A percentile compares a stretch with the other conserved stretches of the same genome.
Evolutionary conservation across 2,888 invertebrate genomes (phyloP).

Genomic region (Didymodactylos carnosus): DNA sequence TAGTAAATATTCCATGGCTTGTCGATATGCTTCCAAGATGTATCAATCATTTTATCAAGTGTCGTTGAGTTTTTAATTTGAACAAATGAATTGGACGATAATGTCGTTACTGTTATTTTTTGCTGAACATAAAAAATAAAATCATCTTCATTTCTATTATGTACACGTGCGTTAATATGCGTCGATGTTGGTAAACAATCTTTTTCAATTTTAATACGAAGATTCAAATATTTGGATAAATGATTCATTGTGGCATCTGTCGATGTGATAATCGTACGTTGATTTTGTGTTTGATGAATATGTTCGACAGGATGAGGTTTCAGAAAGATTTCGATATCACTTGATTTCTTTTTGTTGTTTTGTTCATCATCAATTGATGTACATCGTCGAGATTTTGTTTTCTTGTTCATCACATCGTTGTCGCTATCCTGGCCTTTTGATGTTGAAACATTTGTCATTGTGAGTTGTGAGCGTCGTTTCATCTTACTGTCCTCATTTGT

Average conservation of each 20-base stretch:
- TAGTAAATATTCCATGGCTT: neutral
- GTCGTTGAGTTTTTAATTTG: slow-evolving; percentile 69
- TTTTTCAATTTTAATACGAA: slow-evolving; percentile 20
- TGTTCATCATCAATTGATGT: no score
- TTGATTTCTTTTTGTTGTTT: slow-evolving; percentile 3
- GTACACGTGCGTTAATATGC: no score
- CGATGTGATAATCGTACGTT: slow-evolving; percentile 10
- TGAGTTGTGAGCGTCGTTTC: no score
- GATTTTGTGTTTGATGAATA: neutral
- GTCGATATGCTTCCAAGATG: slow-evolving; percentile 53
- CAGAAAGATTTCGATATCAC: slow-evolving; percentile 6
- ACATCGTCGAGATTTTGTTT: neutral
- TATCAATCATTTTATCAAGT: slow-evolving; percentile 69
- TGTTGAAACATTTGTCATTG: neutral
- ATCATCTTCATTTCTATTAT: neutral
- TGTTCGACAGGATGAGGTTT: neutral
- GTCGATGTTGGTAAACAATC: neutral
- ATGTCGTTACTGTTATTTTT: slow-evolving; percentile 24
- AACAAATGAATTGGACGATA: slow-evolving; percentile 66
- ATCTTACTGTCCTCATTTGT: no score
- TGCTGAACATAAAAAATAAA: slow-evolving; percentile 3
- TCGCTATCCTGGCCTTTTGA: neutral
- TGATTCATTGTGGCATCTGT: slow-evolving; percentile 12
- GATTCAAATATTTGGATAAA: slow-evolving; percentile 10
- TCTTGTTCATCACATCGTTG: neutral